Evolutionary conservation across 2,888 invertebrate genomes (phyloP), one percentile per base, ranked within the genome.

Genomic region (Atrina japonica): DNA sequence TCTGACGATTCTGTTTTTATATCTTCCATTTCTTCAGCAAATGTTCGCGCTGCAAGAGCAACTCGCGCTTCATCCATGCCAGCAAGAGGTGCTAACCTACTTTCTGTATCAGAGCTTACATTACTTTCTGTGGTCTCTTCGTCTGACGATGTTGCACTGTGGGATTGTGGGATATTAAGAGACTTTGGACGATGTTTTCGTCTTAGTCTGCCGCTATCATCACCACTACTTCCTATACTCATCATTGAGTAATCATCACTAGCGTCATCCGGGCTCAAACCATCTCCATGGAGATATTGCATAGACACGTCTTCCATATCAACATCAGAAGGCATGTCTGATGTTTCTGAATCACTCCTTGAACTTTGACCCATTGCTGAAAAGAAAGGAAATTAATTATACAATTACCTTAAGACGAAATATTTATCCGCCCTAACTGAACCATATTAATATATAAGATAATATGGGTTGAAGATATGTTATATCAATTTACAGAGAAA

Each of bases 141-240:
- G 53, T 86, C 87, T 0, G 86, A 86, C 2, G 88, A 88, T 6
- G 87, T 85, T 16, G 83, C 83, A 73, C 88, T 88, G 59, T 85
- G 83, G 3, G 87, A 87, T 41, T 85, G 78, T 16, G 86, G 82
- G 5, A 88, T 81, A 73, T 84, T 85, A 43, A 88, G 76, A 50
- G 85, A 88, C 56, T 82, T 81, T 0, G 87, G 88, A 40, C 88
- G 75, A 67, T 86, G 85, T 72, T 83, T 83, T 11, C 80, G 70
- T 7, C 83, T 83, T 18, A 83, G 73, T 40, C 72, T 74, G 16
- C 71, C 59, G 61, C 80, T 81, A 29, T 78, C 77, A 45, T 82
- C 83, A 55, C 77, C 81, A 53, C 77, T 82, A 73, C 83, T 83
- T 56, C 81, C 81, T 53, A 79, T 76, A 63, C 81, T 82, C 81